Conservation (phyloP, 2,113 vertebrate species). For the Rhinoderma darwinii region DNA sequence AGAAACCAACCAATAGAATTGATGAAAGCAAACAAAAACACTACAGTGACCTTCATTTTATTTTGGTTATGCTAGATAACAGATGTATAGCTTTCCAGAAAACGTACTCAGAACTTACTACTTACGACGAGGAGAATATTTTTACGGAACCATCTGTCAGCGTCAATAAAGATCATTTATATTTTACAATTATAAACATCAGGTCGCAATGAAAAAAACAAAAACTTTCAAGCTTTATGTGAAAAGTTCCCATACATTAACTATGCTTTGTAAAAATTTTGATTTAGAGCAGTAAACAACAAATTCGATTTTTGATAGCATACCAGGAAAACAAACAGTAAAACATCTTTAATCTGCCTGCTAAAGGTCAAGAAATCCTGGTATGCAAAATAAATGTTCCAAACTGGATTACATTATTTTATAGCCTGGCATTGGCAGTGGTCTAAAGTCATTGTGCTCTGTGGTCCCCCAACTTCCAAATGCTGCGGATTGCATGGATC, state of each 20-base stretch:
- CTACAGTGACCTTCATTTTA: constrained; percentile 63
- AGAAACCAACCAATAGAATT: background rate
- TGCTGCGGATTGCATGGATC: too few relatives aligned
- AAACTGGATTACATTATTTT: background rate
- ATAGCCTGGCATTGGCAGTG: too few relatives aligned
- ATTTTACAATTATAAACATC: constrained; percentile 62
- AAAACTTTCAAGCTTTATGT: constrained; percentile 45
- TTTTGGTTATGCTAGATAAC: constrained; percentile 60
- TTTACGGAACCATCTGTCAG: constrained; percentile 65
- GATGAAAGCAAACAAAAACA: constrained; percentile 41
- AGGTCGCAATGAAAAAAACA: constrained; percentile 55
- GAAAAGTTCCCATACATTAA: background rate
- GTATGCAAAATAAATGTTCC: background rate
- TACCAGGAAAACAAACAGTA: background rate
- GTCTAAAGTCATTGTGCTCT: too few relatives aligned
- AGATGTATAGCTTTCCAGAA: constrained; percentile 66
- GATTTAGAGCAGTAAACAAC: background rate
- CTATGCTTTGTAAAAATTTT: background rate
- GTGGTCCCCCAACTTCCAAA: too few relatives aligned
- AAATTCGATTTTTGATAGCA: background rate
- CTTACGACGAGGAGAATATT: constrained; percentile 58
- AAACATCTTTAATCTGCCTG: background rate
- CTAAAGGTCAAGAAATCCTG: background rate
- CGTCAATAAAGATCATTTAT: constrained; percentile 64
- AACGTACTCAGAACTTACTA: constrained; percentile 62